Percentiles rank a stretch among this genome's conserved stretches.
Conservation (phyloP, 2,797 vertebrate genomes). For the Myotis daubentonii region DNA sequence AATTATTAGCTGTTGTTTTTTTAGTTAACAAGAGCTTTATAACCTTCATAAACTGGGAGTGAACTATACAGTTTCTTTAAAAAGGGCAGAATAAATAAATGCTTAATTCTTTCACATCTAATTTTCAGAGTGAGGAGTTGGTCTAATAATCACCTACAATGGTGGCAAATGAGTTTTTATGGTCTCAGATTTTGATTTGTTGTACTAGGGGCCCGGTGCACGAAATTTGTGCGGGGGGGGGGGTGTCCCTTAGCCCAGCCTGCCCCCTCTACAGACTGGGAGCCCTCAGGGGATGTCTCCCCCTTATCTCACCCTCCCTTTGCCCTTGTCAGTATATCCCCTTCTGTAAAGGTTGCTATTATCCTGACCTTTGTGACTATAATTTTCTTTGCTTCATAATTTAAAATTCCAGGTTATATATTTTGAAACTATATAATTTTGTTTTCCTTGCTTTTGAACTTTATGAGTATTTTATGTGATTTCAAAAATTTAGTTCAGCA, state of each 20-base stretch:
- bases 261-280: too few relatives aligned
- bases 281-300: too few relatives aligned
- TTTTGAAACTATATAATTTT: not conserved
- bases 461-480: slow-evolving; percentile 31
- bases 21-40: slow-evolving; percentile 15
- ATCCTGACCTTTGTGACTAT: not conserved
- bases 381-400: slow-evolving; percentile 47
- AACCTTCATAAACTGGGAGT: not conserved
- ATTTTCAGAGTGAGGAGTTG: slow-evolving; percentile 22
- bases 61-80: not conserved
- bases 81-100: slow-evolving; percentile 12
- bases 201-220: not conserved
- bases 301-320: not conserved
- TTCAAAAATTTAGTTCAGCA: slow-evolving; percentile 20
- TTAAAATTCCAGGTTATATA: slow-evolving; percentile 12
- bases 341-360: not conserved
- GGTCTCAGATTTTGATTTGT: slow-evolving; percentile 23
- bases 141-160: not conserved
- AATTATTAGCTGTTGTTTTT: slow-evolving; percentile 26
- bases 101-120: not conserved
- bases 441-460: slow-evolving; percentile 49
- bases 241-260: too few relatives aligned
- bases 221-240: too few relatives aligned
- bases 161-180: not conserved
- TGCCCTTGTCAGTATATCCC: not conserved